These are phyloP conservation scores for Furcula furcula DNA, from an alignment of 2,888 invertebrate genomes.

Conservation along the genomic window DNA sequence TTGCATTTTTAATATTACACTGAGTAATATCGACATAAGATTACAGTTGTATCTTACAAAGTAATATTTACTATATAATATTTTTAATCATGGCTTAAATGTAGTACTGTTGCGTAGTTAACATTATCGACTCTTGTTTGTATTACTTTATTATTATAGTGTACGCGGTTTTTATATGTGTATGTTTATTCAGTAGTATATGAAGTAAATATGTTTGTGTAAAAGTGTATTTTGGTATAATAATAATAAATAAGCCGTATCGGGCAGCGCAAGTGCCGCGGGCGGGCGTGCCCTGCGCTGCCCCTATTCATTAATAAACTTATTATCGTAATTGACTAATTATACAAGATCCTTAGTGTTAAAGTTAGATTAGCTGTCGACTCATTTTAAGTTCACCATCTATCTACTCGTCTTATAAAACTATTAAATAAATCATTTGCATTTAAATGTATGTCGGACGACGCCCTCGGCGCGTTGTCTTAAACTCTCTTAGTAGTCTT, in stretches of 20 bases:
- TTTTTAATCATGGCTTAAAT: slow-evolving; percentile 78
- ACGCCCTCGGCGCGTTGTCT: slow-evolving; percentile 44
- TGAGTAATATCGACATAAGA: slow-evolving; percentile 67
- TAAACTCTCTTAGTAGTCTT: slow-evolving; percentile 68
- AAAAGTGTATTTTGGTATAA: slow-evolving; percentile 78
- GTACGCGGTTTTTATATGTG: slow-evolving; percentile 81
- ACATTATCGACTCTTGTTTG: slow-evolving; percentile 78
- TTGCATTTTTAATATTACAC: slow-evolving; percentile 67
- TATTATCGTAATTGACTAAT: slow-evolving; percentile 83
- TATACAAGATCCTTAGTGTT: slow-evolving; percentile 75
- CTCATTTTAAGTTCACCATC: slow-evolving; percentile 64
- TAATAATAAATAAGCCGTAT: slow-evolving; percentile 53
- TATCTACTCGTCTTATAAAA: slow-evolving; percentile 57
- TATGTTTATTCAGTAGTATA: slow-evolving; percentile 80
- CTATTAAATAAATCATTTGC: slow-evolving; percentile 67
- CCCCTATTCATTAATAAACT: slow-evolving; percentile 64
- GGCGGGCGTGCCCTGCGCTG: slow-evolving; percentile 32
- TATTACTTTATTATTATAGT: slow-evolving; percentile 78
- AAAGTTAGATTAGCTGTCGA: slow-evolving; percentile 69
- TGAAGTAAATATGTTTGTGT: slow-evolving; percentile 73
- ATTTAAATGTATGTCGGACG: slow-evolving; percentile 66
- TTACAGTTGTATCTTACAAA: slow-evolving; percentile 70
- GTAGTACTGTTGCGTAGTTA: slow-evolving; percentile 80
- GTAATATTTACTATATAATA: slow-evolving; percentile 74
- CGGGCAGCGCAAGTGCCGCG: slow-evolving; percentile 27